Percentiles rank a stretch among this genome's conserved stretches.
Conservation (phyloP, 2,888 invertebrate species). For the Drosophila tanythrix region DNA sequence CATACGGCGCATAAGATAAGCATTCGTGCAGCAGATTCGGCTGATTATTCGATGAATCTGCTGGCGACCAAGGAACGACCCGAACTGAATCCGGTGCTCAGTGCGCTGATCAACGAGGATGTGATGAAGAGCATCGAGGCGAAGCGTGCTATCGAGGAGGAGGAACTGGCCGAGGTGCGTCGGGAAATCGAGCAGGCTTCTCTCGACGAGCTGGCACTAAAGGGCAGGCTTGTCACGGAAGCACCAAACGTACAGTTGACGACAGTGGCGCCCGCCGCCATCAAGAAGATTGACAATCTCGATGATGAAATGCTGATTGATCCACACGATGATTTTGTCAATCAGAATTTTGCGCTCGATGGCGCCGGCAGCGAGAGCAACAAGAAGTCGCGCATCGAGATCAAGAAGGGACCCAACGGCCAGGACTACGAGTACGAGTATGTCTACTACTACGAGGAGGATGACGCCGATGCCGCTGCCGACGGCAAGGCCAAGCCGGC, state of each 20-base stretch:
- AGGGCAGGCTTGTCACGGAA: constrained; percentile 52
- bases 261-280: constrained; percentile 66
- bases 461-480: constrained; percentile 87
- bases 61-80: constrained; percentile 84
- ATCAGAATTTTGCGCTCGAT: constrained; percentile 86
- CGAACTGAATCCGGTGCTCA: constrained; percentile 84
- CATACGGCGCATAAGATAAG: constrained; percentile 83
- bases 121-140: constrained; percentile 86
- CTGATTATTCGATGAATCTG: constrained; percentile 80
- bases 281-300: constrained; percentile 56
- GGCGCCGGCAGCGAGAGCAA: constrained; percentile 89
- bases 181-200: constrained; percentile 70
- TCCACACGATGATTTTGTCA: constrained; percentile 81
- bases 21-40: constrained; percentile 60
- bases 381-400: constrained; percentile 90
- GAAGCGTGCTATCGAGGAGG: constrained; percentile 83
- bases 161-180: constrained; percentile 76
- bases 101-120: constrained; percentile 86
- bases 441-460: constrained; percentile 95
- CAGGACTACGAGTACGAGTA: constrained; percentile 97
- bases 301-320: constrained; percentile 75
- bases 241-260: constrained; percentile 66
- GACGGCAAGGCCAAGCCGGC: constrained; percentile 80
- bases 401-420: constrained; percentile 95
- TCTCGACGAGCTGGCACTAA: constrained; percentile 49